Base-by-base conservation (phyloP, 2,113 vertebrate genomes). In the Apaloderma vittatum region DNA sequence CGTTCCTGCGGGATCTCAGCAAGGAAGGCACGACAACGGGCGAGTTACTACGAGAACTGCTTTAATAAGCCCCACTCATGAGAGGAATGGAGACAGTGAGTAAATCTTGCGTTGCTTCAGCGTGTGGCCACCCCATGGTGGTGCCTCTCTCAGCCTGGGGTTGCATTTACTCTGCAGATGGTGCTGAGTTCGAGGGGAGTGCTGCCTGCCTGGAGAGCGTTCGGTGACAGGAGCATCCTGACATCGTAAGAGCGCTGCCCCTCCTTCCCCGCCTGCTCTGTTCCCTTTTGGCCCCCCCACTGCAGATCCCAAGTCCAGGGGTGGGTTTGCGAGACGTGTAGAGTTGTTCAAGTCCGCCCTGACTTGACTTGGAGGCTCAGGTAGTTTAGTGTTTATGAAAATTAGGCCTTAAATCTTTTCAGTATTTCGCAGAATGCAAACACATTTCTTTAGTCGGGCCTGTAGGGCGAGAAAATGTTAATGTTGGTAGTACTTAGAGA, bases 211-310 rank as follows among this genome's bases (percentile, higher is more conserved):
- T 4, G 4, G 59, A 27, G 29, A 29, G 18, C 0, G 1, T 5
- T 36, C 2, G 0, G 4, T 34, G 55, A 20, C 14, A 3, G 0
- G 0, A 23, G 29, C 9, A 1, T 29, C 9, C 0, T 17, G 58
- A 16, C 19, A 24, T 46, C 11, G 0, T 2, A 4, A 6, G 20
- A 20, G 12, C 11, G 0, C 0, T 45, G 76, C 17, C 0, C 0
- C 17, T 74, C 29, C 40, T 34, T 34, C n/a, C 12, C 29, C 27
- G 30, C 5, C 52, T 75, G 36, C 67, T 62, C 24, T 23, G 27
- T 51, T 67, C 63, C 48, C 22, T 46, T 46, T 29, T 66, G 24
- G 22, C 18, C 40, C 17, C 17, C 54, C 27, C 22, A 43, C 8
- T 51, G 8, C 8, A 66, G 54, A 43, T 9, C n/a, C 46, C 3